Evolutionary conservation across 2,888 invertebrate species (phyloP), one percentile per base, ranked within the genome.

Genomic region (Gymnocheta viridis): DNA sequence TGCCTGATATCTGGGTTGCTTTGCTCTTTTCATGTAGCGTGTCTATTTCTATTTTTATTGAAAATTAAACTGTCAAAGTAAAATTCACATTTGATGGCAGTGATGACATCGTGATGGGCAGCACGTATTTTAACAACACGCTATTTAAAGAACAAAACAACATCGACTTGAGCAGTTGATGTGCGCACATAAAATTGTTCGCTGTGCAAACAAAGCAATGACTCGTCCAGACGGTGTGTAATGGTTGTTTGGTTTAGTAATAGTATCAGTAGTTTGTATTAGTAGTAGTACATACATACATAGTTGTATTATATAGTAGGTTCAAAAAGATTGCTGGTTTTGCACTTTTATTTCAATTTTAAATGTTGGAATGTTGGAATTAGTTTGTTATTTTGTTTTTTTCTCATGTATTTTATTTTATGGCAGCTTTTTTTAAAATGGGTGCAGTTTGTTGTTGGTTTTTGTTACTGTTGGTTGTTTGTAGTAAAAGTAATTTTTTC

Each of bases 251-350:
- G 67, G 24, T 66, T 67, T 77, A 86, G 86, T 87, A 73, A 82
- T 88, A 86, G 86, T 49, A 22, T 17, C 38, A 29, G 44, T 58
- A 67, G 51, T 88, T 56, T 60, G 60, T 81, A 69, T 38, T 77
- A 67, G 49, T 60, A 60, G 27, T 49, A 49, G n/a, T 62, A 22
- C 24, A 29, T 29, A 44, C n/a, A n/a, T 41, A 22, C 41, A 51
- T 32, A 62, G 41, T 56, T 72, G 70, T 64, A 49, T 64, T 64
- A 24, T 67, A 58, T 32, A 58, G 58, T 67, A 19, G 47, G 35
- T 35, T 24, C 6, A 14, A 44, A 12, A 32, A 47, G n/a, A 60
- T 62, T 35, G 44, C 74, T 72, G 51, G 22, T 32, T 32, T 32
- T 12, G 4, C 9, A 54, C 32, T 70, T 5, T 32, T 51, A 12